Evolutionary conservation across 2,113 vertebrate genomes (phyloP), one percentile per base, ranked within the genome.

Genomic region (Spea bombifrons): DNA sequence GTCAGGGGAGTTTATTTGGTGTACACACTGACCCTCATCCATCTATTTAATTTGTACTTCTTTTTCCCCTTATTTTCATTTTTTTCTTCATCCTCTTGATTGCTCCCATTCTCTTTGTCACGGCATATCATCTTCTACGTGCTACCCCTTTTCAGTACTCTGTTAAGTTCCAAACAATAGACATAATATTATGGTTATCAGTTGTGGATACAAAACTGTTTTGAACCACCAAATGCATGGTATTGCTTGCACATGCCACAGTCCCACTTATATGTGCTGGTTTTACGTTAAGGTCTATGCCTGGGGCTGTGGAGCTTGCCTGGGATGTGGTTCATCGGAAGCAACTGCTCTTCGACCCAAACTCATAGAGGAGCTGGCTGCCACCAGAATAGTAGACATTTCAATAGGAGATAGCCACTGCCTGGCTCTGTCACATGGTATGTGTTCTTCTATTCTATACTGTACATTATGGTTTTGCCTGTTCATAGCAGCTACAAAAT

Each of bases 341-440:
- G 98, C 95, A 0, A 99, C 97, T 4, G 95, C 96, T 16, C 90
- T 99, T 77, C 91, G 94, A 77, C 97, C 97, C 46, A 94, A 97
- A 82, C 92, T 99, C 80, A 92, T 98, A 50, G 97, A 99, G 81
- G 97, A 99, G 73, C 87, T 99, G 81, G 94, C 96, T 49, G 93
- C 97, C 75, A 98, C 97, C 8, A 96, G 97, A 84, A 94, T 99
- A 81, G 98, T 99, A 59, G 97, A 99, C 82, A 96, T 98, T 87
- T 99, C 96, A 3, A 98, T 96, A 85, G 97, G 97, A 78, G 97
- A 99, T 86, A 99, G 97, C 84, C 97, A 99, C 86, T 99, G 97
- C 86, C 89, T 99, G 85, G 95, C 97, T 69, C 92, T 99, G 89
- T 97, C 97, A 79, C 97, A 99, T 4, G 97, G 97, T 99, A 91